phyloP scores from a whole-genome alignment of 2,797 vertebrate species.

The Eulemur coronatus region DNA sequence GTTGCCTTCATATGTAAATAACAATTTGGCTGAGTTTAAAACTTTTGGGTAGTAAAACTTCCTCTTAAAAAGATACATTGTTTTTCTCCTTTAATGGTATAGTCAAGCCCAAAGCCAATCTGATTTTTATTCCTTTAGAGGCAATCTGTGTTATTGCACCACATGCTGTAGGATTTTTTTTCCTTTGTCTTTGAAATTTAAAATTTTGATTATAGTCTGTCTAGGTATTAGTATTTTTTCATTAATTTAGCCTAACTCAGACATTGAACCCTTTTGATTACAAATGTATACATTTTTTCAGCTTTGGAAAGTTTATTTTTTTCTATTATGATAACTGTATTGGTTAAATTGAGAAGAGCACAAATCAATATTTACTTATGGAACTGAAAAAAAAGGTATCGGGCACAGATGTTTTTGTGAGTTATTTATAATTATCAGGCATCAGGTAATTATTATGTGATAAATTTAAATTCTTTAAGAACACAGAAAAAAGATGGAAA shows the following conservation, averaged over 20 bases:
- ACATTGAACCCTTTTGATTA: neutral
- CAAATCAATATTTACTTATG: neutral
- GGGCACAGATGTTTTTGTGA: neutral
- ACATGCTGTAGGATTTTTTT: neutral
- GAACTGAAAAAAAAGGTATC: neutral
- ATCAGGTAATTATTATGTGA: neutral
- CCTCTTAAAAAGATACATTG: neutral
- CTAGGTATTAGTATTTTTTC: neutral
- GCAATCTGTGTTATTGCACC: neutral
- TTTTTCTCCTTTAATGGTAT: neutral
- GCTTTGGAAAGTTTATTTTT: neutral
- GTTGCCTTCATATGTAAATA: neutral
- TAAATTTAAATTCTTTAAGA: slow-evolving; percentile 5
- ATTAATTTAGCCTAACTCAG: neutral
- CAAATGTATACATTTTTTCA: neutral
- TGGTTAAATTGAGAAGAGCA: neutral
- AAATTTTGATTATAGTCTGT: neutral
- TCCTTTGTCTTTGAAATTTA: neutral
- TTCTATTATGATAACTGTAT: neutral
- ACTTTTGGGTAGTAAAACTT: neutral
- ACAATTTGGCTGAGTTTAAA: neutral
- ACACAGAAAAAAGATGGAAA: neutral
- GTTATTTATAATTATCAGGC: slow-evolving; percentile 22
- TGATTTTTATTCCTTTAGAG: neutral
- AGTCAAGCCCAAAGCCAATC: neutral